Evolutionary conservation across 2,113 vertebrate species (phyloP).

Genomic region (Cyprinodon variegatus): DNA sequence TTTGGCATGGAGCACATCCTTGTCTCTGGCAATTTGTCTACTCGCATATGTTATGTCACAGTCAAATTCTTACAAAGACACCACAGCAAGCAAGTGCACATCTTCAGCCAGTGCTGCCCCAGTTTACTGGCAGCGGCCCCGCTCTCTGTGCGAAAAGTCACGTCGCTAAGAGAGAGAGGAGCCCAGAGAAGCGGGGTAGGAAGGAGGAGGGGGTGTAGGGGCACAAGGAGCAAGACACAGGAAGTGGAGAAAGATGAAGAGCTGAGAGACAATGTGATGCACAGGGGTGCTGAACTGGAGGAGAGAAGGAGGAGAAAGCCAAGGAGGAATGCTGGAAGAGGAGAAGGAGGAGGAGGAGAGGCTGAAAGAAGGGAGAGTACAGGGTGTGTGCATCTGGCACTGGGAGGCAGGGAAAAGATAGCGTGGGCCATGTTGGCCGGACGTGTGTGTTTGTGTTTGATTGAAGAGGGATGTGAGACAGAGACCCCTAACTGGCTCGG

Average conservation of each 20-base stretch:
- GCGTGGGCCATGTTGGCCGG: slow-evolving; percentile 82
- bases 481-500: slow-evolving; percentile 80
- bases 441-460: slow-evolving; percentile 87
- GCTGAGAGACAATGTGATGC: slow-evolving; percentile 80
- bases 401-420: slow-evolving; percentile 79
- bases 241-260: slow-evolving; percentile 83
- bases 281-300: slow-evolving; percentile 71
- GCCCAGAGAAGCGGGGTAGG: slow-evolving; percentile 60
- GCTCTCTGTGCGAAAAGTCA: slow-evolving; percentile 82
- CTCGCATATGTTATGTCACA: not conserved
- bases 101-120: slow-evolving; percentile 74
- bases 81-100: slow-evolving; percentile 41
- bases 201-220: slow-evolving; percentile 71
- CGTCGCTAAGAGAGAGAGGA: slow-evolving; percentile 77
- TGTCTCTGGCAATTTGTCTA: slow-evolving; percentile 7
- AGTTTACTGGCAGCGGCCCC: slow-evolving; percentile 78
- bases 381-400: slow-evolving; percentile 82
- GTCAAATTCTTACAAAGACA: slow-evolving; percentile 33
- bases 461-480: slow-evolving; percentile 85
- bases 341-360: slow-evolving; percentile 48
- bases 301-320: slow-evolving; percentile 58
- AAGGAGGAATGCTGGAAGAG: slow-evolving; percentile 60
- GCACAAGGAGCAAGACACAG: slow-evolving; percentile 82
- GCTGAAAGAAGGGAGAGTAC: slow-evolving; percentile 52
- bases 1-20: not conserved